Evolutionary conservation across 2,888 invertebrate species (phyloP), one percentile per base, ranked within the genome.

Genomic region (Mimumesa dahlbomi): DNA sequence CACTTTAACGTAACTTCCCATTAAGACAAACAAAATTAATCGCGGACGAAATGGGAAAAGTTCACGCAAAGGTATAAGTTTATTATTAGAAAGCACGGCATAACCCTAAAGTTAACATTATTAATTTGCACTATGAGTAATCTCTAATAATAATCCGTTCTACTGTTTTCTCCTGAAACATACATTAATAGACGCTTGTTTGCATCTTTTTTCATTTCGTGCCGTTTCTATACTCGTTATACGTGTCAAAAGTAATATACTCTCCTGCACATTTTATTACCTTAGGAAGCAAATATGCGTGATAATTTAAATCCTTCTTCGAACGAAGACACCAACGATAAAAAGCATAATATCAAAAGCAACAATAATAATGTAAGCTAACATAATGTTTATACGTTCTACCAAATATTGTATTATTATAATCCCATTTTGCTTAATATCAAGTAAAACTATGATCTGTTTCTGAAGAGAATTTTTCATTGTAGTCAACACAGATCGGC

Each of bases 11-110:
- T 34, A 16, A 46, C 7, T 36, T 22, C 19, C 29, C 36, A 21
- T 22, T 3, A 1, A 53, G 50, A 18, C 3, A 9, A 16, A 18
- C 18, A 36, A 66, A 46, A 54, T 58, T 64, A 16, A 52, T 62
- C 38, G 22, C 22, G n/a, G 18, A 5, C 58, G 78, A 77, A 75
- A 90, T 90, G 90, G 90, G 90, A 63, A 89, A 85, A 53, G 90
- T 90, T 54, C 85, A 90, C 66, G 90, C 90, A 38, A 90, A 90
- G 85, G 90, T 90, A 64, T 13, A 36, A 22, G 14, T 38, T 57
- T 58, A 69, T 71, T 67, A 73, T 68, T 75, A 52, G 59, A 62
- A 42, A 13, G 52, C 50, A 53, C 34, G 13, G 42, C 82, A 82
- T 75, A 82, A 78, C 70, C n/a, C 73, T 72, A 59, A 54, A 68